Conservation (phyloP, 2,797 vertebrate species). For the Melanotaenia trifasciata region DNA sequence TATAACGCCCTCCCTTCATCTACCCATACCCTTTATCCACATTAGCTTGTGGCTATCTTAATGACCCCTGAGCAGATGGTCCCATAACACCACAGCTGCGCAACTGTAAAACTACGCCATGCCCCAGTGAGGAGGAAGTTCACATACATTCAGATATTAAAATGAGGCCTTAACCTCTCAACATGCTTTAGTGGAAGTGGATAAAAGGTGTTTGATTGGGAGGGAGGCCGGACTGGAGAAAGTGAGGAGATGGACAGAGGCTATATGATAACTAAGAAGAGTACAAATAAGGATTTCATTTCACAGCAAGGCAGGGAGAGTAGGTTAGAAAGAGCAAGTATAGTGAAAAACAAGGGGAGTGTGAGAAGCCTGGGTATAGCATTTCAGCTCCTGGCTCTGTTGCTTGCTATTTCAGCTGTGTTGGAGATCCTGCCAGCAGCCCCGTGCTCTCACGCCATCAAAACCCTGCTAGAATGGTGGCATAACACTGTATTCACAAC, state of each 20-base stretch:
- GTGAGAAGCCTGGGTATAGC: slow-evolving; percentile 65
- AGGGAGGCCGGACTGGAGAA: neutral
- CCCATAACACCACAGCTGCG: slow-evolving; percentile 69
- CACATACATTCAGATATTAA: slow-evolving; percentile 63
- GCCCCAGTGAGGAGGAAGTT: slow-evolving; percentile 57
- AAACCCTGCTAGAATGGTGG: slow-evolving; percentile 71
- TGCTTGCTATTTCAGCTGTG: slow-evolving; percentile 85
- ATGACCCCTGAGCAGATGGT: slow-evolving; percentile 74
- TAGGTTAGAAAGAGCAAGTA: slow-evolving; percentile 34
- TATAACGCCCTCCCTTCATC: slow-evolving; percentile 15
- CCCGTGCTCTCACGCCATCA: slow-evolving; percentile 79
- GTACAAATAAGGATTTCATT: slow-evolving; percentile 49
- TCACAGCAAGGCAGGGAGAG: slow-evolving; percentile 49
- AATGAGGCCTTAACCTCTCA: slow-evolving; percentile 65
- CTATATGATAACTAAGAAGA: slow-evolving; percentile 39
- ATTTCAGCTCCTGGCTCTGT: slow-evolving; percentile 78
- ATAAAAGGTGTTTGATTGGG: slow-evolving; percentile 30
- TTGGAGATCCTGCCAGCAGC: slow-evolving; percentile 72
- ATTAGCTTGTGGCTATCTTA: slow-evolving; percentile 64
- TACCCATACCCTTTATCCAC: slow-evolving; percentile 28
- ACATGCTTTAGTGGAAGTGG: slow-evolving; percentile 20
- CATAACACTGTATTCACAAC: slow-evolving; percentile 40
- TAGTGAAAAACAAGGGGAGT: slow-evolving; percentile 13
- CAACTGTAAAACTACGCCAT: slow-evolving; percentile 57
- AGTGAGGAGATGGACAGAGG: slow-evolving; percentile 6